Percentiles rank a stretch among this genome's conserved stretches.
Evolutionary conservation across 2,113 vertebrate species (phyloP).

Genomic region (Ibidorhyncha struthersii): DNA sequence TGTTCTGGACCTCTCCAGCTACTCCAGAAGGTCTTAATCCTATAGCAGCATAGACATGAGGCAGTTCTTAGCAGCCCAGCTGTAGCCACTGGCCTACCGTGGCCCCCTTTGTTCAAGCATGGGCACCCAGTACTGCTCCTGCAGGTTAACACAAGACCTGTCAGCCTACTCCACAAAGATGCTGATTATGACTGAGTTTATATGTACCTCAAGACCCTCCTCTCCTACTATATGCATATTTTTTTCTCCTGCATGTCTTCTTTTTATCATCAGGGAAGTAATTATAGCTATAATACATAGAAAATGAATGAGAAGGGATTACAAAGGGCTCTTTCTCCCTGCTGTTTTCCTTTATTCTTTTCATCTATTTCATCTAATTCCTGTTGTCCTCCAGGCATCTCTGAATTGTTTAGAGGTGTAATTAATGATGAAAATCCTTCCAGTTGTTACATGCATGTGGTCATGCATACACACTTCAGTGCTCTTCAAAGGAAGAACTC

Average conservation of each 20-base stretch:
- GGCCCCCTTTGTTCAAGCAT: rapidly evolving
- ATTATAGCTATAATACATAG: constrained; percentile 19
- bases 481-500: constrained; percentile 38
- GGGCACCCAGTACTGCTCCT: not conserved
- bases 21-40: not conserved
- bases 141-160: not conserved
- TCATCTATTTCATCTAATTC: constrained; percentile 48
- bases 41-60: not conserved
- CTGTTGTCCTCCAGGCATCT: constrained; percentile 51
- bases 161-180: not conserved
- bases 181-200: not conserved
- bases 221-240: not conserved
- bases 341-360: constrained; percentile 40
- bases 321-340: constrained; percentile 22
- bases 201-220: not conserved
- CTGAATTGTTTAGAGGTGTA: constrained; percentile 42
- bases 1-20: not conserved
- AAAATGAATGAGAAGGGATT: constrained; percentile 23
- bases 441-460: constrained; percentile 49
- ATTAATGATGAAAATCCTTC: constrained; percentile 58
- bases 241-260: not conserved
- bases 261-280: constrained; percentile 25
- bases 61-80: not conserved
- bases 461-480: not conserved
- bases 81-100: not conserved